Conservation (phyloP, 2,797 vertebrate genomes). For the Darevskia nairensis region DNA sequence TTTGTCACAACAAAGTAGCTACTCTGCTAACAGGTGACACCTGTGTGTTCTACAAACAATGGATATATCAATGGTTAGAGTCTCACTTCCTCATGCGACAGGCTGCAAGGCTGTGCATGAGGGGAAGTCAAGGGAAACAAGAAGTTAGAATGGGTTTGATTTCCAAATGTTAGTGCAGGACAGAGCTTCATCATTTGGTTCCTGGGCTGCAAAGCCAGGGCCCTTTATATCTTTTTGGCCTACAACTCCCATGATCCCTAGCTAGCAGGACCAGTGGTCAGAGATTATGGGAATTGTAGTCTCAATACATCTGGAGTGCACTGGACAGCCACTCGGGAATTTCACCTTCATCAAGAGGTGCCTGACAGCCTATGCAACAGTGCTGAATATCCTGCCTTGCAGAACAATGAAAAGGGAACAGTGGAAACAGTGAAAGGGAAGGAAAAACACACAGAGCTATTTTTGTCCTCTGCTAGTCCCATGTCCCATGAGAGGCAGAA, state of each 20-base stretch:
- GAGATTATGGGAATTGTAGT: too few species aligned
- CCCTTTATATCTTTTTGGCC: background rate
- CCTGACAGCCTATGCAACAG: too few species aligned
- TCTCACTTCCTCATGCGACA: background rate
- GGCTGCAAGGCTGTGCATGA: background rate
- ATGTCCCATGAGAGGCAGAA: background rate
- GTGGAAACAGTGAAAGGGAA: too few species aligned
- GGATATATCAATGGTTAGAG: background rate
- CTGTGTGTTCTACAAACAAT: slow-evolving; percentile 14
- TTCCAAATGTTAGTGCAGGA: background rate
- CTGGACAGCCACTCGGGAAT: too few species aligned
- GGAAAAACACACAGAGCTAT: too few species aligned
- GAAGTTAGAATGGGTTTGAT: background rate
- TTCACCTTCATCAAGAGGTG: too few species aligned
- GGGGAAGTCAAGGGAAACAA: background rate
- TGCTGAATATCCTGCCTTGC: too few species aligned
- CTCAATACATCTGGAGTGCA: too few species aligned
- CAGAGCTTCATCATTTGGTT: background rate
- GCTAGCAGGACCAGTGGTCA: too few species aligned
- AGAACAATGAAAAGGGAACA: too few species aligned
- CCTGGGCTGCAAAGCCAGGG: background rate
- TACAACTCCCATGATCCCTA: too few species aligned
- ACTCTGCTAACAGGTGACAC: background rate
- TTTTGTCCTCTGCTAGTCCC: too few species aligned
- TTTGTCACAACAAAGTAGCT: background rate